Conservation (phyloP, 2,113 vertebrate species). For the Athene cunicularia region DNA sequence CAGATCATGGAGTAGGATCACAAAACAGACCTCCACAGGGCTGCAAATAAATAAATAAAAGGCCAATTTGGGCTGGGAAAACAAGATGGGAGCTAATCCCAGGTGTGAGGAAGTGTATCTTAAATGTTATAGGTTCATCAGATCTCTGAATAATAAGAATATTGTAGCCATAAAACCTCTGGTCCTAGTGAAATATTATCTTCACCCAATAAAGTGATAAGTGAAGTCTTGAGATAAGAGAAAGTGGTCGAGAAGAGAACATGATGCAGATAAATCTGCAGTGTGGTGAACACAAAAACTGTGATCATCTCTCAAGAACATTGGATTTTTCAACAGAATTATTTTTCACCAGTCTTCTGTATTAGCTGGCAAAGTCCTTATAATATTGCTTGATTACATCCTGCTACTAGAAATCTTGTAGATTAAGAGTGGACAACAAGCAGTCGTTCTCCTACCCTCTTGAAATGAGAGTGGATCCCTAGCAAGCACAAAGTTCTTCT, state of each 20-base stretch:
- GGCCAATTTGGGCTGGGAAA: not conserved
- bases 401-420: not conserved
- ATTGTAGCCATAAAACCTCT: not conserved
- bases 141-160: not conserved
- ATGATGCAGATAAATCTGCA: not conserved
- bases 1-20: not conserved
- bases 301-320: not conserved
- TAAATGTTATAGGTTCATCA: not conserved
- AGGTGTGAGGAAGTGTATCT: not conserved
- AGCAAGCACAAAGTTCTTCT: not conserved
- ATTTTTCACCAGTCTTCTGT: not conserved
- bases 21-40: not conserved
- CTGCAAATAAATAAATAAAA: not conserved
- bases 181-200: not conserved
- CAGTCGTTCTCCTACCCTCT: not conserved
- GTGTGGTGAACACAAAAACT: not conserved
- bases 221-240: not conserved
- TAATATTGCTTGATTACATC: not conserved
- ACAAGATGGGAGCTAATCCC: not conserved
- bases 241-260: not conserved
- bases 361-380: not conserved
- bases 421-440: not conserved
- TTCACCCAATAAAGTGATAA: not conserved
- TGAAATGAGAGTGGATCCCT: not conserved
- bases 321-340: not conserved